A percentile compares a stretch with the other conserved stretches of the same genome.
phyloP scores from a whole-genome alignment of 1,140 invertebrate species.

The Tetraneura akinire region DNA sequence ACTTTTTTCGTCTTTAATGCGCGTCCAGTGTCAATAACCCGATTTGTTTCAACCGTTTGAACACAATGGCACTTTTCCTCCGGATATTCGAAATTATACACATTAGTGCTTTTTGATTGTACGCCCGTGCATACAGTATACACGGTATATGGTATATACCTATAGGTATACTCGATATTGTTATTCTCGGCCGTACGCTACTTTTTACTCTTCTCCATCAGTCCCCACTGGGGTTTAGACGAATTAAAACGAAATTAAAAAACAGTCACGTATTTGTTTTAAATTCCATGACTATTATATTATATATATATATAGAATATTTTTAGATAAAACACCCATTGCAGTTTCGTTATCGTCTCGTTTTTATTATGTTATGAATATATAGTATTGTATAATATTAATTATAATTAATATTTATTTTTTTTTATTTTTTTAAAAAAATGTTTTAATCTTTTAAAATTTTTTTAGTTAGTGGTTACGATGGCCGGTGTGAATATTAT shows the following conservation, averaged over 20 bases:
- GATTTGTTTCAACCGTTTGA: conserved; percentile 44
- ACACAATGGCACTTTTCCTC: conserved; percentile 36
- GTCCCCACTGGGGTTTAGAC: not conserved
- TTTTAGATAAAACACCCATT: not conserved
- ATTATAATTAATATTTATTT: too few species aligned
- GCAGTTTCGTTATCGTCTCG: not conserved
- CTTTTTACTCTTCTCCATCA: not conserved
- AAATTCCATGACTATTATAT: not conserved
- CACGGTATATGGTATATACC: too few species aligned
- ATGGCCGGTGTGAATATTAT: too few species aligned
- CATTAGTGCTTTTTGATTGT: conserved; percentile 34
- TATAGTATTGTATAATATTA: too few species aligned
- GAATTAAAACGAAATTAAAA: conserved; percentile 12
- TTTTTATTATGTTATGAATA: too few species aligned
- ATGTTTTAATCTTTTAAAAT: too few species aligned
- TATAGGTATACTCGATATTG: not conserved
- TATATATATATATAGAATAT: too few species aligned
- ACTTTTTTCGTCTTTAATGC: not conserved
- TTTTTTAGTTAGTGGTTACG: too few species aligned
- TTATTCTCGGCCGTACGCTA: conserved; percentile 8
- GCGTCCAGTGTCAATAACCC: conserved; percentile 33
- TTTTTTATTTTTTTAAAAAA: too few species aligned
- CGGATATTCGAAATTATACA: conserved; percentile 43
- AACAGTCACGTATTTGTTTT: conserved; percentile 25
- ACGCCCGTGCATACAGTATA: not conserved